A percentile compares a stretch with the other conserved stretches of the same genome.
phyloP scores from a whole-genome alignment of 1,140 invertebrate species.

The Octopus sinensis region DNA sequence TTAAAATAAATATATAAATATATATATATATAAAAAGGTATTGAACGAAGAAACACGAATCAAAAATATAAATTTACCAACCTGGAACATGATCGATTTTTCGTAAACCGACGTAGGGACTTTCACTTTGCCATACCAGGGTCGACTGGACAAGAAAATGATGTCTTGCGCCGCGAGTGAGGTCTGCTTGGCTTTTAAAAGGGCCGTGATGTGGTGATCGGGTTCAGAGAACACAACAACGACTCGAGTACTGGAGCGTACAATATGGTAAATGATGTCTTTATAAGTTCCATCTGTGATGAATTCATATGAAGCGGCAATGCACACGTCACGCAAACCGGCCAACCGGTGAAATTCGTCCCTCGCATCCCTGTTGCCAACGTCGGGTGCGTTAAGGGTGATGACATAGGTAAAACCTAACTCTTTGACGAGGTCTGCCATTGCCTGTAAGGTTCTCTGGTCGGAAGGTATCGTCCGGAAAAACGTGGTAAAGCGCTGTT shows the following conservation, averaged over 20 bases:
- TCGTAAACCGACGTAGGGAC: neutral
- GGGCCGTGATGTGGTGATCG: conserved; percentile 36
- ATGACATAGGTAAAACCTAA: conserved; percentile 45
- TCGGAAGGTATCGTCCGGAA: conserved; percentile 77
- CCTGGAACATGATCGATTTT: conserved; percentile 5
- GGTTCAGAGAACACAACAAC: conserved; percentile 50
- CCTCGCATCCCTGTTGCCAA: conserved; percentile 30
- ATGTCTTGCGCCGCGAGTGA: conserved; percentile 21
- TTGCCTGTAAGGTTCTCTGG: conserved; percentile 72
- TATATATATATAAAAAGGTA: neutral
- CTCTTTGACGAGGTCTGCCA: conserved; percentile 54
- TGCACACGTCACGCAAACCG: conserved; percentile 40
- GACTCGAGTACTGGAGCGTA: conserved; percentile 37
- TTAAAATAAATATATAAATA: neutral
- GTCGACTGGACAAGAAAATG: conserved; percentile 42
- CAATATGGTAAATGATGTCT: conserved; percentile 37
- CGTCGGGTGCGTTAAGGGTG: conserved; percentile 45
- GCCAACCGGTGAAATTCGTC: conserved; percentile 35
- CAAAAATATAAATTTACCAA: neutral
- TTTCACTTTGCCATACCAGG: conserved; percentile 24
- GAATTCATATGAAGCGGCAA: conserved; percentile 48
- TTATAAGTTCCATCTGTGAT: conserved; percentile 42
- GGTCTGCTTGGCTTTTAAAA: conserved; percentile 33
- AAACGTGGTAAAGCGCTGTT: conserved; percentile 72
- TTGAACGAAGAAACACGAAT: neutral